Base-by-base conservation (phyloP, 2,888 invertebrate species). In the Melinaea marsaeus region DNA sequence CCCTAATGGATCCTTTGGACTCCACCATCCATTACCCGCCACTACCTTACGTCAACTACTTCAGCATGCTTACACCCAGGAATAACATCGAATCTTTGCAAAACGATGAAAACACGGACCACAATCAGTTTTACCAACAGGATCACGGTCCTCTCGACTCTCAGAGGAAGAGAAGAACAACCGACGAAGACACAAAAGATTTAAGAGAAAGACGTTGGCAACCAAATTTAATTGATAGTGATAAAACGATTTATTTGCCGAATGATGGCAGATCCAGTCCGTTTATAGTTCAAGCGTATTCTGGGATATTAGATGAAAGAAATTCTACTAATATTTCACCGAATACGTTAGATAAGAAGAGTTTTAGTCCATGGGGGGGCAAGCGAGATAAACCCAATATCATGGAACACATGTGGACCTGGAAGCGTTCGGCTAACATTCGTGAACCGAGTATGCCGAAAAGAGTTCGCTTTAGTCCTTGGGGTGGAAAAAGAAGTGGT, bases 371-470 rank as follows among this genome's bases (percentile, higher is more conserved):
- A 0, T 90, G 90, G 90, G 90, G 90, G 1, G 90, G 90, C 0
- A 90, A 90, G 69, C 71, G 89, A 51, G 72, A 74, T 55, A 51
- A 75, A 72, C 48, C 67, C 67, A 4, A 72, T 56, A 2, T 70
- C 76, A 66, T 80, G 2, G 87, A 85, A 57, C 79, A 83, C 7
- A 83, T 78, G 80, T 89, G 87, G 88, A 81, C 84, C 0, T 90
- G 90, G 90, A 89, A 86, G 70, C 80, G 88, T 0, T 78, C 83
- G 0, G 60, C 75, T 0, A 78, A 74, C 7, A 69, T 84, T 3
- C 76, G 84, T n/a, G 90, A 89, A 67, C 86, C 90, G 0, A 88
- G 78, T 69, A 89, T 90, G 90, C 90, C 90, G 0, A 90, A 90
- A 65, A 71, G 90, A 57, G 90, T 90, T 1, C 80, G 90, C 0